These are phyloP conservation scores for Psilopogon haemacephalus DNA, from an alignment of 2,113 vertebrate genomes.

Conservation along the genomic window DNA sequence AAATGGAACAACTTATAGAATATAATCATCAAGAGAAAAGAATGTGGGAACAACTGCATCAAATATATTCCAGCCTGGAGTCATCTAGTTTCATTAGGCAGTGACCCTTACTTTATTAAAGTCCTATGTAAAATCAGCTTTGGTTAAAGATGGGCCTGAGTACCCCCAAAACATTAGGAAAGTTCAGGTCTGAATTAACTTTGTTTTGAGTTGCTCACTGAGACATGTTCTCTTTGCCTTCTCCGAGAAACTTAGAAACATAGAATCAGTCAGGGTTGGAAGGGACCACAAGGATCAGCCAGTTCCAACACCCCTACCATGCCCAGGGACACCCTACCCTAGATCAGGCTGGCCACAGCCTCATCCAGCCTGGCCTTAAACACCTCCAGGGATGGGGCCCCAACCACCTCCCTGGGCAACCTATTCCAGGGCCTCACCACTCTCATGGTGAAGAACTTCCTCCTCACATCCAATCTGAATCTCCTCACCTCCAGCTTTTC, in stretches of 20 bases:
- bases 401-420: too few relatives aligned
- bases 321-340: too few relatives aligned
- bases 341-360: too few relatives aligned
- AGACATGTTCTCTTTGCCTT: neutral
- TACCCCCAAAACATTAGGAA: neutral
- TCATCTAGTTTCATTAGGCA: neutral
- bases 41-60: neutral
- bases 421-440: too few relatives aligned
- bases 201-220: neutral
- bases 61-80: neutral
- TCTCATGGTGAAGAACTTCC: too few relatives aligned
- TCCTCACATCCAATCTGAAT: too few relatives aligned
- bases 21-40: neutral
- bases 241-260: neutral
- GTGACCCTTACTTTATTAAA: neutral
- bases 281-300: too few relatives aligned
- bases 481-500: too few relatives aligned
- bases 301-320: too few relatives aligned
- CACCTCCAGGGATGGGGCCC: too few relatives aligned
- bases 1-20: neutral
- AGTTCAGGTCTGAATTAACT: neutral
- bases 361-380: too few relatives aligned
- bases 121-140: neutral
- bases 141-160: neutral
- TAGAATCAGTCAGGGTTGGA: too few relatives aligned